Evolutionary conservation across 2,888 invertebrate genomes (phyloP).

Genomic region (Sycophila texana): DNA sequence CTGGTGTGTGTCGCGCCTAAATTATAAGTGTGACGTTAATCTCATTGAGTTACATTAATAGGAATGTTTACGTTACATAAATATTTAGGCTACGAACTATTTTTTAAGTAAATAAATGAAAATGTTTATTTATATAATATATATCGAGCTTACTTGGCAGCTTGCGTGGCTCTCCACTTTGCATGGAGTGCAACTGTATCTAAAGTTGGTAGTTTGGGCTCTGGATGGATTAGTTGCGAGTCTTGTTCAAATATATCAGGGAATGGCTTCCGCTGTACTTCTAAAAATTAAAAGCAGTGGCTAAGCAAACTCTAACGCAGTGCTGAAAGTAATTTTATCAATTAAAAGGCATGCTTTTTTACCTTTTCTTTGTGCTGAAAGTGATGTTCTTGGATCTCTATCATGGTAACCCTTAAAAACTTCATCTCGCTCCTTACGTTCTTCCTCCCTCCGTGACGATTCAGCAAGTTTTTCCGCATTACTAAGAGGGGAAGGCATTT

Average conservation of each 20-base stretch:
- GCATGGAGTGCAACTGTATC: slow-evolving; percentile 71
- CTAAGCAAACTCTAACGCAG: background rate
- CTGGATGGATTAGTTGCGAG: slow-evolving; percentile 70
- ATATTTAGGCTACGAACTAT: background rate
- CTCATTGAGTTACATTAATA: background rate
- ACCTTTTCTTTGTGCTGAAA: slow-evolving; percentile 73
- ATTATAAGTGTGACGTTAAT: background rate
- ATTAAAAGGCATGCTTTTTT: slow-evolving; percentile 18
- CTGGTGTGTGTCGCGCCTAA: slow-evolving; percentile 47
- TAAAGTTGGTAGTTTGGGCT: slow-evolving; percentile 70
- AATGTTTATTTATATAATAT: slow-evolving; percentile 31
- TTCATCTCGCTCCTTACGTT: slow-evolving; percentile 70
- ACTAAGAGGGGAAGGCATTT: slow-evolving; percentile 74
- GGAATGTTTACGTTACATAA: background rate
- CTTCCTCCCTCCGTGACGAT: slow-evolving; percentile 71
- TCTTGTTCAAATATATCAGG: slow-evolving; percentile 74
- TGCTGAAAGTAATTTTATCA: background rate
- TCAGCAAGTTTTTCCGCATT: slow-evolving; percentile 73
- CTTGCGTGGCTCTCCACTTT: slow-evolving; percentile 73
- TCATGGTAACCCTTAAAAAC: slow-evolving; percentile 72
- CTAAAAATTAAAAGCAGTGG: slow-evolving; percentile 60
- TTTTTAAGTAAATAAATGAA: background rate
- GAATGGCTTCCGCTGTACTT: slow-evolving; percentile 71
- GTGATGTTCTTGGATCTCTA: slow-evolving; percentile 68
- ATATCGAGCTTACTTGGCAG: slow-evolving; percentile 65